Conservation (phyloP, 2,888 invertebrate species). For the Stenotaenia linearis region DNA sequence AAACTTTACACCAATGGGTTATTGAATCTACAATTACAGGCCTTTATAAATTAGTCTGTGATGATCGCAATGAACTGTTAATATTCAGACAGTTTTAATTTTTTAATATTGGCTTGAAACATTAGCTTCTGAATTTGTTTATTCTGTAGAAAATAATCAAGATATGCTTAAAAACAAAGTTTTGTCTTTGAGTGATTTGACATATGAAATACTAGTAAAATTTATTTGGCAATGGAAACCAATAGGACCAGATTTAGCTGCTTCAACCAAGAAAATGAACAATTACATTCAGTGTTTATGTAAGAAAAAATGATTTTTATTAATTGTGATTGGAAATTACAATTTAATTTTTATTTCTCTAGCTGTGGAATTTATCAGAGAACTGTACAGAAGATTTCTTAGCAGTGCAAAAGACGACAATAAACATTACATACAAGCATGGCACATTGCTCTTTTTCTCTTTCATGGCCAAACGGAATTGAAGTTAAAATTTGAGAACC, state of each 20-base stretch:
- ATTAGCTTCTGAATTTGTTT: too few relatives aligned
- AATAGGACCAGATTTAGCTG: background rate
- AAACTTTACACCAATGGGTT: background rate
- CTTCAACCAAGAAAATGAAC: background rate
- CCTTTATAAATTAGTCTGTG: background rate
- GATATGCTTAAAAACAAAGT: background rate
- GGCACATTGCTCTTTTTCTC: background rate
- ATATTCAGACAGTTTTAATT: background rate
- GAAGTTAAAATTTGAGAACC: background rate
- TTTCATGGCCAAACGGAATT: background rate
- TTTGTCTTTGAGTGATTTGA: background rate
- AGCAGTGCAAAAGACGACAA: background rate
- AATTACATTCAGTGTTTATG: background rate
- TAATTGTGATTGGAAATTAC: background rate
- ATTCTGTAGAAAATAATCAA: too few relatives aligned
- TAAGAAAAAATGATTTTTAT: background rate
- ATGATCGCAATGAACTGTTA: background rate
- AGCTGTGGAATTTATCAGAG: background rate
- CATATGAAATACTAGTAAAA: background rate
- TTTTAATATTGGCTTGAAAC: too few relatives aligned
- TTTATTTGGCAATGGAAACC: background rate
- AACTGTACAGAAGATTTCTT: background rate
- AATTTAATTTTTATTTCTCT: background rate
- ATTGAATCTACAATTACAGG: background rate
- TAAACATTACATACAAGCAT: background rate